Evolutionary conservation across 2,888 invertebrate genomes (phyloP).

Genomic region (Hyalella azteca): DNA sequence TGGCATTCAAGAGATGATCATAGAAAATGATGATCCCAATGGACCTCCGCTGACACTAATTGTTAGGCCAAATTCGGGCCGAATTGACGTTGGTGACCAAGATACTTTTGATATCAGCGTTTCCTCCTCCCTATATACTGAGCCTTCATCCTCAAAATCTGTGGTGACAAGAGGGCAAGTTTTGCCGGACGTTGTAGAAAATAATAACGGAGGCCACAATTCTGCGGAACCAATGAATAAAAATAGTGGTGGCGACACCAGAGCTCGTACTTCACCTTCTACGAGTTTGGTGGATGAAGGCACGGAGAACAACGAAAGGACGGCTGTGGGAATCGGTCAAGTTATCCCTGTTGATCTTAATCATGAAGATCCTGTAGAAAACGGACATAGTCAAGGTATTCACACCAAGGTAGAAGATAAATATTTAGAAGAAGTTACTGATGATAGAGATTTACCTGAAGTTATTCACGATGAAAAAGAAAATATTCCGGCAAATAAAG

Average conservation of each 20-base stretch:
- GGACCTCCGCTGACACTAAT: not conserved
- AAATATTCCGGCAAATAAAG: conserved; percentile 24
- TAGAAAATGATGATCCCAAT: conserved; percentile 15
- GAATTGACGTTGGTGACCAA: not conserved
- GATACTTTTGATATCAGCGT: conserved; percentile 32
- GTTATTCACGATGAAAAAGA: conserved; percentile 35
- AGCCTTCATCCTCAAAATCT: not conserved
- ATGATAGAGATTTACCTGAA: no score
- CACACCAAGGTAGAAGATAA: no score
- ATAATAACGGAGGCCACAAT: not conserved
- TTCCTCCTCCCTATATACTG: conserved; percentile 1
- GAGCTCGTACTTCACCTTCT: not conserved
- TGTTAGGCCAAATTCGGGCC: not conserved
- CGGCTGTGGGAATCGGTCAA: conserved; percentile 50
- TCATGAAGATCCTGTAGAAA: no score
- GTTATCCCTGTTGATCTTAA: conserved; percentile 53
- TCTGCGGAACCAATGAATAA: not conserved
- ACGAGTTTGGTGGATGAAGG: conserved; percentile 42
- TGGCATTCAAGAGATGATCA: conserved; percentile 4
- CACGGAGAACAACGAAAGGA: not conserved
- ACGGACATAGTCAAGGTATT: no score
- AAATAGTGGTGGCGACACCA: not conserved
- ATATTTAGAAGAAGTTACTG: no score
- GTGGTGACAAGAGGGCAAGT: not conserved
- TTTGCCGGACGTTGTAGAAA: not conserved